These are phyloP conservation scores for Enoplosus armatus DNA, from an alignment of 2,797 vertebrate genomes.

Conservation along the genomic window DNA sequence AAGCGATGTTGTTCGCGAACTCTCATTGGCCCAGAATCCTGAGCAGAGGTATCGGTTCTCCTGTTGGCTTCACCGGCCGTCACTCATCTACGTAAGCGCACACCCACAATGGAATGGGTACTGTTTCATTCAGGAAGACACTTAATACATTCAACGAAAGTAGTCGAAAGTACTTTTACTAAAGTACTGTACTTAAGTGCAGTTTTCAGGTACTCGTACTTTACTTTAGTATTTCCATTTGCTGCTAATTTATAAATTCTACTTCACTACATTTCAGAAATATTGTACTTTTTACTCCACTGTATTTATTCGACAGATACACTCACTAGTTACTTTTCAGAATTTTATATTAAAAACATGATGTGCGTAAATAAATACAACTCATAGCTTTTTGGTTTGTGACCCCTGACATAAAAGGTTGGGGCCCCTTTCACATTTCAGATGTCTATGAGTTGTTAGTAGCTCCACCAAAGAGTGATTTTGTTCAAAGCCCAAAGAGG, in stretches of 20 bases:
- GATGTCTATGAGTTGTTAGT: too few species aligned
- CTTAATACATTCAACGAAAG: neutral
- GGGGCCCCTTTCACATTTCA: too few species aligned
- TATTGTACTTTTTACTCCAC: too few species aligned
- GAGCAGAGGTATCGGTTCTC: slow-evolving; percentile 67
- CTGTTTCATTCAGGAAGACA: neutral
- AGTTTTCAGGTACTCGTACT: neutral
- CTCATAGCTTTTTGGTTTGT: neutral
- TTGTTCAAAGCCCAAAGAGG: too few species aligned
- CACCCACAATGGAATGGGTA: slow-evolving; percentile 22
- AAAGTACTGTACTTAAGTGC: neutral
- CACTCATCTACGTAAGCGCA: slow-evolving; percentile 29
- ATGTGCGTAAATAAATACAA: too few species aligned
- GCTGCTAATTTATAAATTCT: neutral
- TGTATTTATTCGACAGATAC: neutral
- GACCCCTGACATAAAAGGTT: too few species aligned
- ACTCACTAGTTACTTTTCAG: neutral
- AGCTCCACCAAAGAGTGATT: too few species aligned
- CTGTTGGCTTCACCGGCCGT: slow-evolving; percentile 64
- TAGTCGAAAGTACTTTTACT: neutral
- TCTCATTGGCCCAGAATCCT: slow-evolving; percentile 78
- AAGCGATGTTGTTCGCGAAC: neutral
- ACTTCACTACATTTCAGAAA: neutral
- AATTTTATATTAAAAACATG: neutral
- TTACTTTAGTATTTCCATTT: neutral